Conservation (phyloP, 2,113 vertebrate genomes). For the Takifugu flavidus region DNA sequence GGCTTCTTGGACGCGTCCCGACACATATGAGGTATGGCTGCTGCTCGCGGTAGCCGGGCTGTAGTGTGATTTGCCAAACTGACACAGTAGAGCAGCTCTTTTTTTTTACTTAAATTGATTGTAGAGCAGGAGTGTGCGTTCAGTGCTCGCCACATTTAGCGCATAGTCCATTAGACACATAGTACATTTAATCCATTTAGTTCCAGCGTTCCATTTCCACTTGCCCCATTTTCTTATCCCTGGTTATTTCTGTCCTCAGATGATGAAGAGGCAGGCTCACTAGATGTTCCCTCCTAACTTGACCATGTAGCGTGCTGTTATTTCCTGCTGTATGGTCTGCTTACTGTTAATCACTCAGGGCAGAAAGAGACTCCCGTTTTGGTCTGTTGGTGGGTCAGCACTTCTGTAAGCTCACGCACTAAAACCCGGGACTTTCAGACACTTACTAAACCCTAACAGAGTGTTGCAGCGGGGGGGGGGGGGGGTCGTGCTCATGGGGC, state of each 20-base stretch:
- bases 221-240: constrained; percentile 30
- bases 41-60: constrained; percentile 78
- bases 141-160: constrained; percentile 11
- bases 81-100: constrained; percentile 44
- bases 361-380: background rate
- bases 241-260: constrained; percentile 17
- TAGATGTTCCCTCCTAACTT: background rate
- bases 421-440: background rate
- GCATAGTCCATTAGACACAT: constrained; percentile 38
- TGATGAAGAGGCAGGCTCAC: background rate
- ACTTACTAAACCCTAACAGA: background rate
- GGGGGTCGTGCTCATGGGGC: too few relatives aligned
- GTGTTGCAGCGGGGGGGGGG: too few relatives aligned
- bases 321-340: constrained; percentile 39
- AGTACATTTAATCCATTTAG: constrained; percentile 56
- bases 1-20: constrained; percentile 98
- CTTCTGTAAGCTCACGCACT: background rate
- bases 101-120: background rate
- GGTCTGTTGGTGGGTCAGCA: background rate
- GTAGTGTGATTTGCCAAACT: constrained; percentile 47
- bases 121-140: constrained; percentile 55
- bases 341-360: too few relatives aligned
- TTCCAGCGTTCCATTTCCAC: constrained; percentile 42
- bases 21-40: constrained; percentile 96
- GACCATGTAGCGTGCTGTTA: background rate